Evolutionary conservation across 2,888 invertebrate species (phyloP).

Genomic region (Embidobia sp.): DNA sequence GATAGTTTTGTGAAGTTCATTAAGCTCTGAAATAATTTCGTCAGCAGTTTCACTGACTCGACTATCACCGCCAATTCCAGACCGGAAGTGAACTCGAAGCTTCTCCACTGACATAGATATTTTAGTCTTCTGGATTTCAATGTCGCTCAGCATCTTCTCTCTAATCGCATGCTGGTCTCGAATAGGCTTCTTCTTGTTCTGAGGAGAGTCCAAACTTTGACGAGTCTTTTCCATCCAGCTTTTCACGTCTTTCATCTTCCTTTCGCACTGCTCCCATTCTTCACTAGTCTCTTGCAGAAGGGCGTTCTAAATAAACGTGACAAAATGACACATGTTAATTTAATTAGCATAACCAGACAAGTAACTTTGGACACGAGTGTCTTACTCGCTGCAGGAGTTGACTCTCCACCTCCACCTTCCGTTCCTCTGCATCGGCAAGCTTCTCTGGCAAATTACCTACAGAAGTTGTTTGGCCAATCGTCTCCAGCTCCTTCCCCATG

Average conservation of each 20-base stretch:
- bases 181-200: conserved; percentile 92
- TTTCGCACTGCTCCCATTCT: conserved; percentile 98
- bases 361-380: conserved; percentile 61
- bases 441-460: conserved; percentile 93
- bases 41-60: conserved; percentile 88
- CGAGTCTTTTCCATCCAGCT: conserved; percentile 94
- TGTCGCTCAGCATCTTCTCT: conserved; percentile 93
- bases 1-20: conserved; percentile 85
- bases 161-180: conserved; percentile 92
- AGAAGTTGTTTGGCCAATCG: conserved; percentile 91
- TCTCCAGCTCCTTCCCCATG: conserved; percentile 94
- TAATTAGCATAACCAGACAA: too few species aligned
- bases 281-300: conserved; percentile 95
- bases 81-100: conserved; percentile 94
- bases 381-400: conserved; percentile 92
- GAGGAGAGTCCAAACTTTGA: conserved; percentile 89
- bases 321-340: background rate
- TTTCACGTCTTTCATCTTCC: conserved; percentile 94
- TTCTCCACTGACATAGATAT: conserved; percentile 94
- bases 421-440: conserved; percentile 92
- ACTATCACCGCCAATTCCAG: conserved; percentile 90
- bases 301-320: conserved; percentile 85
- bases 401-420: conserved; percentile 92
- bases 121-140: conserved; percentile 94
- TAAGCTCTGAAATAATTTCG: conserved; percentile 87